A percentile compares a stretch with the other conserved stretches of the same genome.
These are phyloP conservation scores for Mus minutoides DNA, from an alignment of 2,797 vertebrate species.

Conservation along the genomic window DNA sequence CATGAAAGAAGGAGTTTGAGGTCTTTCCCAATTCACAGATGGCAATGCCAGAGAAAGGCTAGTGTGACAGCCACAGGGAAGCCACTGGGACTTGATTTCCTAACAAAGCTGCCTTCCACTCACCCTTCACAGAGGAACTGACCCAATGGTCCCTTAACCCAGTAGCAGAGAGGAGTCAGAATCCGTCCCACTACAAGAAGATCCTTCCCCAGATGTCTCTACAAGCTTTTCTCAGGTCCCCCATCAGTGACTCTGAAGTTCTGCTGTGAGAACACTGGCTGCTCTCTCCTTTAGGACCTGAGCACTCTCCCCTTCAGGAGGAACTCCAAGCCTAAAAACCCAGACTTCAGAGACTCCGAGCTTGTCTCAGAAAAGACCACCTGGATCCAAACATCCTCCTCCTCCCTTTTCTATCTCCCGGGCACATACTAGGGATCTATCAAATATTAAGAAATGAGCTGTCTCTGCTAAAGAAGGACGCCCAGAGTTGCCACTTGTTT, in stretches of 20 bases:
- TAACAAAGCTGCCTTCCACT: neutral
- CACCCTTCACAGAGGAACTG: conserved; percentile 4
- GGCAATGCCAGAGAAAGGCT: neutral
- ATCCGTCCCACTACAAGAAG: neutral
- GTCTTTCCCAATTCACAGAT: conserved; percentile 34
- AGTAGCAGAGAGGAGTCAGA: neutral
- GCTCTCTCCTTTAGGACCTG: neutral
- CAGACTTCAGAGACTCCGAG: conserved; percentile 13
- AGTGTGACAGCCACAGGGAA: neutral
- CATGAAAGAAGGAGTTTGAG: neutral
- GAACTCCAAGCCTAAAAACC: neutral
- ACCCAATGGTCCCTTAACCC: neutral
- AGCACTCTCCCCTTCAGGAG: neutral
- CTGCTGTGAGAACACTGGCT: neutral
- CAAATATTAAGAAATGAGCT: conserved; percentile 14
- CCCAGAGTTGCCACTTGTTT: neutral
- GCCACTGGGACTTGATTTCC: neutral
- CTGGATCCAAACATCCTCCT: neutral
- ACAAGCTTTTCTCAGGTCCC: neutral
- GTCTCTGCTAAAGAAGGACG: neutral
- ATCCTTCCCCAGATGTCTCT: neutral
- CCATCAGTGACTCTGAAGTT: neutral
- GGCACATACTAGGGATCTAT: neutral
- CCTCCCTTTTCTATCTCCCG: conserved; percentile 11
- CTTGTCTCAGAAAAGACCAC: neutral